Evolutionary conservation across 2,888 invertebrate genomes (phyloP), one percentile per base, ranked within the genome.

Genomic region (Nephrotoma guestfalica): DNA sequence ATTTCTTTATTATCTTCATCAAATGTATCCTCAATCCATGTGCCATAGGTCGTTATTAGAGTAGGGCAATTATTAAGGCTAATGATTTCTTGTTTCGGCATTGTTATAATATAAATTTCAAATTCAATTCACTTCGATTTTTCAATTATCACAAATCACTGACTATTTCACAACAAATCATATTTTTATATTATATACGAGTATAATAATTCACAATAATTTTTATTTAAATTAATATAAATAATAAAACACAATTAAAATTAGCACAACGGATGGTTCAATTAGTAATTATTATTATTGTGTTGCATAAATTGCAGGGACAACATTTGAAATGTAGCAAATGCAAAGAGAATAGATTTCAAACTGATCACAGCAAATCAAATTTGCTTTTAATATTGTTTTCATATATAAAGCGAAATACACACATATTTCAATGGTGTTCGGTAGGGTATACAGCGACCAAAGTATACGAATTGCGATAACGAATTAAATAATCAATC

Each of bases 1-100:
- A 97, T 90, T 90, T 95, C 94, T 88, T 93, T 92, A 57, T 86
- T n/a, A 71, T 93, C 93, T 18, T 92, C 90, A 11, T 40, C 57
- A 51, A 51, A 86, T 57, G 6, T 41, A 41, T 86, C 86, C 15
- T 95, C 94, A 40, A 94, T 92, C 93, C 94, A 94, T 87, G 93
- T 92, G 18, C 96, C 97, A 92, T 94, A 95, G 5, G 95, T 94
- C 86, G 96, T 91, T 9, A 97, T 91, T 89, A 95, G 94, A 0
- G 96, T 96, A 87, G 95, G 94, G 41, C 41, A 3, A 41, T 41
- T 15, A 84, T 15, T 84, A 41, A 84, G 41, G 42, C 41, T 41
- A 84, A 84, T 84, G 41, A 41, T 7, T 84, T 84, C 84, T 84
- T 41, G 41, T n/a, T 84, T 84, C 84, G 42, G 41, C 42, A 41